A percentile compares a stretch with the other conserved stretches of the same genome.
phyloP scores from a whole-genome alignment of 2,888 invertebrate genomes.

The Philaethria dido region DNA sequence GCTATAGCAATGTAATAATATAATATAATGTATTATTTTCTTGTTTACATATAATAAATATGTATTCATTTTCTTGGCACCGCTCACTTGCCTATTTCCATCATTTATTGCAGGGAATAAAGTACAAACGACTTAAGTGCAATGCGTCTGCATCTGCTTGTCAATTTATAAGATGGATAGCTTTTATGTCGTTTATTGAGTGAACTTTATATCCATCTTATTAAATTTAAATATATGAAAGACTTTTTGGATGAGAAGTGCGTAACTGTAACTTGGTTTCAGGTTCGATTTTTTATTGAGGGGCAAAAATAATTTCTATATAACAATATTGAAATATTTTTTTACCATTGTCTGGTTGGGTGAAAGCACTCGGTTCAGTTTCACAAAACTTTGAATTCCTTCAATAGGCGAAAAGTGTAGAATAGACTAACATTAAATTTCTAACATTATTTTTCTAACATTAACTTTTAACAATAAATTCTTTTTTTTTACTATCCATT shows the following conservation, averaged over 20 bases:
- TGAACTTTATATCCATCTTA: neutral
- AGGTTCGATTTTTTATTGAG: neutral
- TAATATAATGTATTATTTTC: too few relatives aligned
- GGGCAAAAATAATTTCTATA: too few relatives aligned
- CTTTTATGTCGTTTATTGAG: slow-evolving; percentile 2
- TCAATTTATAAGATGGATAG: slow-evolving; percentile 6
- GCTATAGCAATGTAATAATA: too few relatives aligned
- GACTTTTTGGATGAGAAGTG: neutral
- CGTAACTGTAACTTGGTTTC: neutral
- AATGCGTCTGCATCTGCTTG: slow-evolving; percentile 15
- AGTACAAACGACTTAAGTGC: slow-evolving; percentile 6
- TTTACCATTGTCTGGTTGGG: too few relatives aligned
- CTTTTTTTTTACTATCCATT: too few relatives aligned
- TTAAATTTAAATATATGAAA: neutral
- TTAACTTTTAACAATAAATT: too few relatives aligned
- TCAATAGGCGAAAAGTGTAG: too few relatives aligned
- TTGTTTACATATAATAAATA: slow-evolving; percentile 6
- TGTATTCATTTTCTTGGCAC: neutral
- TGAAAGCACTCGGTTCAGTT: too few relatives aligned
- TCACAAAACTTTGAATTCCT: too few relatives aligned
- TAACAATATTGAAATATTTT: too few relatives aligned
- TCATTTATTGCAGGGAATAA: slow-evolving; percentile 10
- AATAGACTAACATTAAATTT: too few relatives aligned
- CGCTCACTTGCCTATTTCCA: neutral
- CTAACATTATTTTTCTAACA: too few relatives aligned